phyloP scores from a whole-genome alignment of 2,888 invertebrate species.

The Phymatocera aterrima region DNA sequence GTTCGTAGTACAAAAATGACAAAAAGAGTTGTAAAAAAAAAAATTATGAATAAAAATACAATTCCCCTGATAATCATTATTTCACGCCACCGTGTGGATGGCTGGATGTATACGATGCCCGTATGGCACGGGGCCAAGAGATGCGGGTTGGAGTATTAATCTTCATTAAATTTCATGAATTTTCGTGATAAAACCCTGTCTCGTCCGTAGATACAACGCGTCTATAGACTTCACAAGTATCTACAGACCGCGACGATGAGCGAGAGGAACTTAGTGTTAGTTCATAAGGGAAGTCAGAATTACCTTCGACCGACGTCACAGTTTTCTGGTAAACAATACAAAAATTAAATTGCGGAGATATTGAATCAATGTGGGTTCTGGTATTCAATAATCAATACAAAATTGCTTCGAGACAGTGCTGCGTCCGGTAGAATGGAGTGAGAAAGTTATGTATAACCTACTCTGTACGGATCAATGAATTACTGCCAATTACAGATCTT shows the following conservation, averaged over 20 bases:
- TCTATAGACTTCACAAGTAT: not conserved
- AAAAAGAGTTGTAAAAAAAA: not conserved
- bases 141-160: constrained; percentile 60
- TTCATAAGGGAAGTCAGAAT: no score
- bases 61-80: constrained; percentile 2
- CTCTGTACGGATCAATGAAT: no score
- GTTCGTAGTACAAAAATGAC: not conserved
- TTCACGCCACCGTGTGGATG: constrained; percentile 26
- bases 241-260: not conserved
- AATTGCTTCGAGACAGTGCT: no score
- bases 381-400: no score
- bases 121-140: constrained; percentile 54
- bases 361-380: no score
- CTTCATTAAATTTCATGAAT: constrained; percentile 59
- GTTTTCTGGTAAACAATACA: no score
- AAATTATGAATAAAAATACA: not conserved
- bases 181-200: constrained; percentile 46
- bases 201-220: not conserved
- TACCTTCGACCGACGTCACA: no score
- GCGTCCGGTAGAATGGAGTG: no score
- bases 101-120: constrained; percentile 51
- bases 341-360: no score
- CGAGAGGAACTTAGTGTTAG: not conserved
- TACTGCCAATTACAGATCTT: no score
- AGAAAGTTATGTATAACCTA: no score